A percentile compares a stretch with the other conserved stretches of the same genome.
Conservation (phyloP, 2,797 vertebrate species). For the Cyclura pinguis region DNA sequence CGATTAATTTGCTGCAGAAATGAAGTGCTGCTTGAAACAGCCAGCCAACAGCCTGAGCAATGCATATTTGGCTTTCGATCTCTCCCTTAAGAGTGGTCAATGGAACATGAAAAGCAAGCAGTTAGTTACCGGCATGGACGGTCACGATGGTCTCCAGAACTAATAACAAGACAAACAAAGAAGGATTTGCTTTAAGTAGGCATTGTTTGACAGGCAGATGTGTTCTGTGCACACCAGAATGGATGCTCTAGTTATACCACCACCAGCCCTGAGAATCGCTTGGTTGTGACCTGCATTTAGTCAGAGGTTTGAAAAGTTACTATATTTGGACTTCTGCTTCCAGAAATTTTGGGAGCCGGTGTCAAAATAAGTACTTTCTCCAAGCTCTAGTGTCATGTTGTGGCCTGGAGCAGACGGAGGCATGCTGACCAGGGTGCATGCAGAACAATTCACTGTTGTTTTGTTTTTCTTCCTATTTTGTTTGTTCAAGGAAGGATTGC, state of each 20-base stretch:
- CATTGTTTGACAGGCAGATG: background rate
- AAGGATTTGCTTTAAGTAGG: background rate
- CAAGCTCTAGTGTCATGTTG: no score
- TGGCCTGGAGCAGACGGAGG: background rate
- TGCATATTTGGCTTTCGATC: background rate
- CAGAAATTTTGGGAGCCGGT: no score
- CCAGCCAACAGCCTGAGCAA: conserved; percentile 18
- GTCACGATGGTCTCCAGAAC: conserved; percentile 19
- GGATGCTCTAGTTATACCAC: background rate
- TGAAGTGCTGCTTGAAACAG: conserved; percentile 69
- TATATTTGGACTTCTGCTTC: no score
- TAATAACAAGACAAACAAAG: conserved; percentile 35
- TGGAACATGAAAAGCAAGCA: background rate
- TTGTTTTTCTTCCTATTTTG: background rate
- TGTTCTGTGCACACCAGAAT: background rate
- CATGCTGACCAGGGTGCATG: background rate
- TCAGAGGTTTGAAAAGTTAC: no score
- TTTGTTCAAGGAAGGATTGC: background rate
- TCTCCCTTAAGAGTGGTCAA: conserved; percentile 47
- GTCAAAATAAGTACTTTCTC: no score
- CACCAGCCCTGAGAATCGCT: no score
- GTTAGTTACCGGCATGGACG: conserved; percentile 24
- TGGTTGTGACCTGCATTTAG: no score
- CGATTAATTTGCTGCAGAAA: conserved; percentile 67
- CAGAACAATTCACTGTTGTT: background rate